A percentile compares a stretch with the other conserved stretches of the same genome.
Conservation (phyloP, 2,888 invertebrate genomes). For the Hydropsyche betteni region DNA sequence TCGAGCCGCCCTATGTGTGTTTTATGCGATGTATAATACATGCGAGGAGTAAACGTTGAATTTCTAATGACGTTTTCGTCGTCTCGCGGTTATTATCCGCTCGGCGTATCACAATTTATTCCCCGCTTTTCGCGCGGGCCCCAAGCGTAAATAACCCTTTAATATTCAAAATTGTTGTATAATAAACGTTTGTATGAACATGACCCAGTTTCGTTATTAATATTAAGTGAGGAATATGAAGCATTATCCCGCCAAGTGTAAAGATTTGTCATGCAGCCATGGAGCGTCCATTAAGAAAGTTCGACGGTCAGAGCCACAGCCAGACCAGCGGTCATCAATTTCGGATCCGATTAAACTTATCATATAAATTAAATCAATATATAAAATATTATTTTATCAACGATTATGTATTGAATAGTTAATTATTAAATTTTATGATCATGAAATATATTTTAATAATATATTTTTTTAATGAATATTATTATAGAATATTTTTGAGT, state of each 20-base stretch:
- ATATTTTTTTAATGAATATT: too few relatives aligned
- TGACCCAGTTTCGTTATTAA: conserved; percentile 38
- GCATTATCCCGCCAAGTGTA: conserved; percentile 43
- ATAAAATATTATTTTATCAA: too few relatives aligned
- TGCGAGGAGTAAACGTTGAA: conserved; percentile 1
- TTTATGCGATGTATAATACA: not conserved
- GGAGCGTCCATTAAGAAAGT: conserved; percentile 47
- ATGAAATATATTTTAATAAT: too few relatives aligned
- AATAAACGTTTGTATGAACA: conserved; percentile 30
- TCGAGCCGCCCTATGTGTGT: too few relatives aligned
- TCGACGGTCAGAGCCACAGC: not conserved
- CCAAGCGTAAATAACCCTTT: conserved; percentile 29
- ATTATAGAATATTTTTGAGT: too few relatives aligned
- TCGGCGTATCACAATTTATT: conserved; percentile 20
- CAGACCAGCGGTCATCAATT: too few relatives aligned
- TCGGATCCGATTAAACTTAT: too few relatives aligned
- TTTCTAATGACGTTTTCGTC: conserved; percentile 31
- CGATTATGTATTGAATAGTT: too few relatives aligned
- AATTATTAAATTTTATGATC: too few relatives aligned
- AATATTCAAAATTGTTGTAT: conserved; percentile 27
- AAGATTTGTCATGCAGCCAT: conserved; percentile 49
- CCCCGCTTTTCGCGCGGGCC: conserved; percentile 4
- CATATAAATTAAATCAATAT: too few relatives aligned
- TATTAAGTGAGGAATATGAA: conserved; percentile 41
- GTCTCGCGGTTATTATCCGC: conserved; percentile 25